These are phyloP conservation scores for Brachystomella parvula DNA, from an alignment of 1,140 invertebrate species.

Conservation along the genomic window DNA sequence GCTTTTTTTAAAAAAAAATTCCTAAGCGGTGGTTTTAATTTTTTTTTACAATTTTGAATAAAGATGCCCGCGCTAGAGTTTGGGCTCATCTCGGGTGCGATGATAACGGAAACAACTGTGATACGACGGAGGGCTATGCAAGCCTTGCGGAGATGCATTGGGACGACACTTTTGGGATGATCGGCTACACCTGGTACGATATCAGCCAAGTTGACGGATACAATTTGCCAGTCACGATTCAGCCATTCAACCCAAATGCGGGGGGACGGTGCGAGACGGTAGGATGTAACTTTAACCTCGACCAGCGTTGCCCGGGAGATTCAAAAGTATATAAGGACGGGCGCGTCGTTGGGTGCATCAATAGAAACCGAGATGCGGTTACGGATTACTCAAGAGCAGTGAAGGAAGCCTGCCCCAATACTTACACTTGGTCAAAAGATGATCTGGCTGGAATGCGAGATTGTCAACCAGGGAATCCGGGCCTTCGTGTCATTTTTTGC, in stretches of 20 bases:
- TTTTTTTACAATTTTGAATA: not conserved
- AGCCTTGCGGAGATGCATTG: constrained; percentile 21
- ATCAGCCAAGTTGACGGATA: constrained; percentile 25
- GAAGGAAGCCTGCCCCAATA: constrained; percentile 20
- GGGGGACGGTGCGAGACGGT: constrained; percentile 17
- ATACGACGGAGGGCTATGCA: constrained; percentile 16
- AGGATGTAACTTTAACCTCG: constrained; percentile 23
- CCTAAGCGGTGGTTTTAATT: too few relatives aligned
- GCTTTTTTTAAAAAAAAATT: too few relatives aligned
- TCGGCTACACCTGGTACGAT: constrained; percentile 22
- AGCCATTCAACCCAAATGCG: constrained; percentile 11
- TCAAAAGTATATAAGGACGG: constrained; percentile 7
- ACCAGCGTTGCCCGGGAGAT: constrained; percentile 11
- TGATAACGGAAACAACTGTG: constrained; percentile 20
- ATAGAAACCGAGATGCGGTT: constrained; percentile 5
- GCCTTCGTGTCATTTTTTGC: constrained; percentile 14
- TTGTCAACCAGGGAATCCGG: constrained; percentile 22
- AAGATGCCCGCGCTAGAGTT: constrained; percentile 5
- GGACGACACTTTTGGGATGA: constrained; percentile 9
- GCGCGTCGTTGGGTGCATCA: constrained; percentile 14
- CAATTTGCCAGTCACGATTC: constrained; percentile 18
- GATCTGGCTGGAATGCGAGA: constrained; percentile 22
- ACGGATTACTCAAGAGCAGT: constrained; percentile 18
- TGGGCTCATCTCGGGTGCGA: constrained; percentile 16
- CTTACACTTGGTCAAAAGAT: constrained; percentile 26